phyloP scores from a whole-genome alignment of 2,113 vertebrate species.

The Dryoscopus gambensis region DNA sequence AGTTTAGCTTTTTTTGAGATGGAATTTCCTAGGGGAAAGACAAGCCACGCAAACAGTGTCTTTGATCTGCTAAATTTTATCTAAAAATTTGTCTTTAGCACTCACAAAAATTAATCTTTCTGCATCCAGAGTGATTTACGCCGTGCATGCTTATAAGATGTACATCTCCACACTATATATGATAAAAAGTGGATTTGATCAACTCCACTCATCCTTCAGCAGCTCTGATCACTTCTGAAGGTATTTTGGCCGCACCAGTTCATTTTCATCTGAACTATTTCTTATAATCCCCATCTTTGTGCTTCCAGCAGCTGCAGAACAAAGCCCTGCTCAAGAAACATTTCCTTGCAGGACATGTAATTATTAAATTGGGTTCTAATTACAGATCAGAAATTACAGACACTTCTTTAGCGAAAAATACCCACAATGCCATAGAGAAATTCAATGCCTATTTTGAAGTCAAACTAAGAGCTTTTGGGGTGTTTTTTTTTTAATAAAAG shows the following conservation, averaged over 20 bases:
- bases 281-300: background rate
- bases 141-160: background rate
- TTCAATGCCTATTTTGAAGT: background rate
- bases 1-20: background rate
- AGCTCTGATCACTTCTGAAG: background rate
- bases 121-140: background rate
- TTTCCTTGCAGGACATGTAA: slow-evolving; percentile 38
- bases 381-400: slow-evolving; percentile 42
- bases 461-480: background rate
- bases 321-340: slow-evolving; percentile 42
- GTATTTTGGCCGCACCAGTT: background rate
- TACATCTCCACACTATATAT: background rate
- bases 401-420: background rate
- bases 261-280: background rate
- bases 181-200: background rate
- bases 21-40: background rate
- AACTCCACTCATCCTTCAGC: background rate
- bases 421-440: background rate
- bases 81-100: background rate
- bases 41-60: background rate
- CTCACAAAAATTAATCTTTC: background rate
- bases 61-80: background rate
- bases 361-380: slow-evolving; percentile 58
- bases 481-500: background rate
- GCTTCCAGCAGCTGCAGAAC: slow-evolving; percentile 43